Evolutionary conservation across 2,888 invertebrate species (phyloP).

Genomic region (Microctonus aethiopoides): DNA sequence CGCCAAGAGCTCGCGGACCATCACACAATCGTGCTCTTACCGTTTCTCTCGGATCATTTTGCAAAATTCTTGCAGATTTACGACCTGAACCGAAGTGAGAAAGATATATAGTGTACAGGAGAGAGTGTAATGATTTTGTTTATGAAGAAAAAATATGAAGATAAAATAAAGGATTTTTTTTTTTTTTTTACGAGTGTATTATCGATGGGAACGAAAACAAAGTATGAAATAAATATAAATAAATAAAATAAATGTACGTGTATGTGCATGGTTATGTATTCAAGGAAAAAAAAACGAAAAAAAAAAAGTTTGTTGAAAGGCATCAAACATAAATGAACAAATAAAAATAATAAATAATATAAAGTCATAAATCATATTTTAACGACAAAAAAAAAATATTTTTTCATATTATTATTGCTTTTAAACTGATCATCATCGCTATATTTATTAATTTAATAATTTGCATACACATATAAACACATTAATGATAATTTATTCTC

Average conservation of each 20-base stretch:
- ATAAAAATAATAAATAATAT: too few species aligned
- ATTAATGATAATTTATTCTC: slow-evolving; percentile 9
- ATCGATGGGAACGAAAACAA: background rate
- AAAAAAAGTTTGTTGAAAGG: background rate
- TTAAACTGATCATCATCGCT: too few species aligned
- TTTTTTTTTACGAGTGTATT: background rate
- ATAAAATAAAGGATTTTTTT: background rate
- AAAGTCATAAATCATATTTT: too few species aligned
- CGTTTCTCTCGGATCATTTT: background rate
- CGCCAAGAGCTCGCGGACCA: background rate
- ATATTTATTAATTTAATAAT: too few species aligned
- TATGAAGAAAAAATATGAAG: background rate
- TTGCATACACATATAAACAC: too few species aligned
- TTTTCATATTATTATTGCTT: too few species aligned
- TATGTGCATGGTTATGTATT: background rate
- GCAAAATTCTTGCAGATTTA: background rate
- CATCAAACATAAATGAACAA: too few species aligned
- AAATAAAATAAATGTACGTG: background rate
- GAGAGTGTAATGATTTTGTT: background rate
- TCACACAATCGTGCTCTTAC: background rate
- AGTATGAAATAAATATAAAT: background rate
- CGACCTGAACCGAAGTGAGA: slow-evolving; percentile 1
- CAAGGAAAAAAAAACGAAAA: background rate
- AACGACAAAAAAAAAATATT: too few species aligned
- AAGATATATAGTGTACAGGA: background rate